Evolutionary conservation across 2,888 invertebrate species (phyloP), one percentile per base, ranked within the genome.

Genomic region (Hyppa rectilinea): DNA sequence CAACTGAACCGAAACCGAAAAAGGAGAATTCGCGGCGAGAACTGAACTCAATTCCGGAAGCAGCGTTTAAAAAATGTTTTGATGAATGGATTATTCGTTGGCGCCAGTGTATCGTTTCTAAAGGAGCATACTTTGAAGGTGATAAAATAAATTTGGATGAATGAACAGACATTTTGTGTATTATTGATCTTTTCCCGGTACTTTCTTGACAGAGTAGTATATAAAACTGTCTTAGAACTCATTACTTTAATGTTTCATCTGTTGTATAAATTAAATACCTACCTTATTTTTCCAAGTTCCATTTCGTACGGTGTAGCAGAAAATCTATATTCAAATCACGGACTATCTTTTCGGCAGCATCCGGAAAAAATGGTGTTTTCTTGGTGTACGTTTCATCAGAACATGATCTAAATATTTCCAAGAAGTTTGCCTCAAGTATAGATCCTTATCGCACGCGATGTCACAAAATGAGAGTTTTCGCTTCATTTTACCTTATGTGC

Each of bases 351-450:
- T 64, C 10, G 45, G 60, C 43, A 64, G 7, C 60, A 75, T 75
- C 63, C 38, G 58, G 76, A 67, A 80, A 60, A 71, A 58, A 80
- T 69, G 62, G 31, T 52, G 36, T 38, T 64, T 60, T 75, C 76
- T 43, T 23, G 40, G 56, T 69, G 80, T 45, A 66, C 64, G 71
- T 79, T 77, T 81, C 78, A 77, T 81, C 78, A 81, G 72, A 72
- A 71, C 66, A 78, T 77, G 47, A 67, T 79, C 63, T 56, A 67
- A 70, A 82, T 82, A 82, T 78, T 78, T 67, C 74, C 68, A 78
- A 55, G 75, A 67, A 75, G 70, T 74, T 71, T 49, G 64, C 72
- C 40, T 26, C 50, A 53, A 63, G 65, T 65, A 62, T 81, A 71
- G 82, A 79, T 81, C 67, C 55, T 68, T 78, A 79, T 79, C 72